phyloP scores from a whole-genome alignment of 1,140 invertebrate species.

The Ctenoplectra terminalis region DNA sequence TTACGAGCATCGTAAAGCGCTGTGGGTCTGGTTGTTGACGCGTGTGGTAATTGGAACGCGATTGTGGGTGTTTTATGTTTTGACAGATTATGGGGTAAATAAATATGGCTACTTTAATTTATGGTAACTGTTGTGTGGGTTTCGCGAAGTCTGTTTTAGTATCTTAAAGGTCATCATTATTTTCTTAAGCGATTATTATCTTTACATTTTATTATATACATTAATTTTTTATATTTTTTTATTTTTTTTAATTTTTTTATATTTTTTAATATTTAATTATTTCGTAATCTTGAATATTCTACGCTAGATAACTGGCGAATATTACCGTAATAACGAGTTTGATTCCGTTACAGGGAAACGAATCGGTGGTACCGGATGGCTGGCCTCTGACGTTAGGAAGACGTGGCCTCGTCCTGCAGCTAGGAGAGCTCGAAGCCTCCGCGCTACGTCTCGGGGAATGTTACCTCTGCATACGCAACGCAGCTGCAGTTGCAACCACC shows the following conservation, averaged over 20 bases:
- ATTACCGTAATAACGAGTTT: neutral
- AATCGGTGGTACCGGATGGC: slow-evolving; percentile 79
- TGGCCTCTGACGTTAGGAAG: slow-evolving; percentile 82
- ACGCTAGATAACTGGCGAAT: no score
- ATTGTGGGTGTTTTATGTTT: slow-evolving; percentile 9
- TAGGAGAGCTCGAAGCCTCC: slow-evolving; percentile 82
- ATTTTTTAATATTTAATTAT: no score
- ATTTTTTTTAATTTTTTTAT: no score
- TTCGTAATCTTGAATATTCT: no score
- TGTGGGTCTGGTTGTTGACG: no score
- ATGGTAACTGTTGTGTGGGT: neutral
- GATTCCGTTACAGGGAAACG: slow-evolving; percentile 78
- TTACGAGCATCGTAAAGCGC: neutral
- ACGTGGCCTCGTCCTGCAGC: slow-evolving; percentile 79
- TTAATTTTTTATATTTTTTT: no score
- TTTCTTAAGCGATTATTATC: neutral
- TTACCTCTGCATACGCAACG: slow-evolving; percentile 82
- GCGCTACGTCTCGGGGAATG: slow-evolving; percentile 82
- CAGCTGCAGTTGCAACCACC: slow-evolving; percentile 76
- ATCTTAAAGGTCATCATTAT: neutral
- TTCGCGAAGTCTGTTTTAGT: neutral
- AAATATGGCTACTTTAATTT: neutral
- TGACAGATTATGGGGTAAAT: neutral
- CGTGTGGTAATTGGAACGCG: neutral
- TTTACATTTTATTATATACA: no score